Evolutionary conservation across 1,140 invertebrate species (phyloP).

Genomic region (Drosophila varians): DNA sequence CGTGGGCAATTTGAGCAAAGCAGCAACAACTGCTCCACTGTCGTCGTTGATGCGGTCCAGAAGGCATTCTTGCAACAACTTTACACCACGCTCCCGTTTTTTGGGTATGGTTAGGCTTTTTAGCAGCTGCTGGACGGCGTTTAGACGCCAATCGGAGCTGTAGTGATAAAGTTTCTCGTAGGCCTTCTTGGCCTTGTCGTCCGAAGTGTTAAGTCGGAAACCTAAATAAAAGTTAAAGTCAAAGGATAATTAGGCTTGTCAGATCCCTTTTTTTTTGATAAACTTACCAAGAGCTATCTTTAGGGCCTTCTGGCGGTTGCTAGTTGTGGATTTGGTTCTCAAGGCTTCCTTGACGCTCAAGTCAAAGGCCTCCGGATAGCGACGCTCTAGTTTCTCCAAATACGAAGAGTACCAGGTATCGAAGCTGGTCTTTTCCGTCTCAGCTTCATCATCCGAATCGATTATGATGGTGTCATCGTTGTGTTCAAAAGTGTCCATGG

Average conservation of each 20-base stretch:
- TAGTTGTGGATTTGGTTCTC: conserved; percentile 28
- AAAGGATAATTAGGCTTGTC: neutral
- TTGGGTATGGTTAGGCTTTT: conserved; percentile 83
- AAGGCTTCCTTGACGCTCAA: conserved; percentile 85
- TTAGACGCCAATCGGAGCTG: conserved; percentile 86
- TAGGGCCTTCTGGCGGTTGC: conserved; percentile 60
- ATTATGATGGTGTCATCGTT: conserved; percentile 83
- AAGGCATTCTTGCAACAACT: conserved; percentile 86
- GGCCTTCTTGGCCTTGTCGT: conserved; percentile 85
- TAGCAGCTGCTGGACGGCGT: conserved; percentile 86
- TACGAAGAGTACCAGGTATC: conserved; percentile 84
- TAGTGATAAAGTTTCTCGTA: conserved; percentile 89
- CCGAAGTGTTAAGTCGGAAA: conserved; percentile 85
- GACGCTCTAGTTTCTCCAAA: conserved; percentile 85
- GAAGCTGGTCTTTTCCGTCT: conserved; percentile 44
- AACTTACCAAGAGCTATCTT: conserved; percentile 74
- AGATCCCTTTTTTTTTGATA: neutral
- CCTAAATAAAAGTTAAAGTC: conserved; percentile 59
- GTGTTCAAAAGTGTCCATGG: conserved; percentile 39
- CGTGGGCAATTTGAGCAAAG: conserved; percentile 83
- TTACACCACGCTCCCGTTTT: conserved; percentile 78
- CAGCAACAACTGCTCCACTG: conserved; percentile 84
- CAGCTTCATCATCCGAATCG: conserved; percentile 74
- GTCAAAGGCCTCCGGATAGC: conserved; percentile 89
- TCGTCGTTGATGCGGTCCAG: conserved; percentile 86